phyloP scores from a whole-genome alignment of 2,113 vertebrate genomes.

The Tupaia tana region DNA sequence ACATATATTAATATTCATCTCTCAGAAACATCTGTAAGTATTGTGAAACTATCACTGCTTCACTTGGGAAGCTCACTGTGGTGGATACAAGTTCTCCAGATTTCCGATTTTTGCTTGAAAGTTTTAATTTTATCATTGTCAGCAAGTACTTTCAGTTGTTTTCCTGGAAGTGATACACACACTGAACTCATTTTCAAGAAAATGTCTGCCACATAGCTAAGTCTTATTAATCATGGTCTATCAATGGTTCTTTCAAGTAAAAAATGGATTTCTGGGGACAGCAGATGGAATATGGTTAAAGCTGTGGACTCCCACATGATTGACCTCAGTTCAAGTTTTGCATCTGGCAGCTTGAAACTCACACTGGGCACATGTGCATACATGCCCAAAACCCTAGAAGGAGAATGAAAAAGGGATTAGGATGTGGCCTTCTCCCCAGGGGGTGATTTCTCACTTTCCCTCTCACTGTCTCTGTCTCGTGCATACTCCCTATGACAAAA shows the following conservation, averaged over 20 bases:
- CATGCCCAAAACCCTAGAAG: no score
- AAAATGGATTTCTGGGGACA: background rate
- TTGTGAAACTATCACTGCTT: background rate
- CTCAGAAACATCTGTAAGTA: background rate
- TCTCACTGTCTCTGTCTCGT: no score
- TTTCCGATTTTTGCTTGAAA: background rate
- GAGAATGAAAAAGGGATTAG: no score
- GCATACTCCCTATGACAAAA: no score
- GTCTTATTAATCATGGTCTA: background rate
- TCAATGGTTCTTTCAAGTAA: background rate
- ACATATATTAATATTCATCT: background rate
- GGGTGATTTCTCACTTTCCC: no score
- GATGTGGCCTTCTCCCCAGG: no score
- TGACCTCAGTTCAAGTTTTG: no score
- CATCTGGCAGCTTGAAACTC: no score
- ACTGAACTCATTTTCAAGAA: background rate
- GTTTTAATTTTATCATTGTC: background rate
- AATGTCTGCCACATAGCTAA: conserved; percentile 2
- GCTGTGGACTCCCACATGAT: no score
- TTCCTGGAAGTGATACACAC: background rate
- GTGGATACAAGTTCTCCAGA: background rate
- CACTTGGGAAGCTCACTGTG: background rate
- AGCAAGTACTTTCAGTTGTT: background rate
- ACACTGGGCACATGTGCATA: no score
- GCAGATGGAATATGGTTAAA: no score